phyloP scores from a whole-genome alignment of 2,113 vertebrate genomes.

The Setophaga kirtlandii region DNA sequence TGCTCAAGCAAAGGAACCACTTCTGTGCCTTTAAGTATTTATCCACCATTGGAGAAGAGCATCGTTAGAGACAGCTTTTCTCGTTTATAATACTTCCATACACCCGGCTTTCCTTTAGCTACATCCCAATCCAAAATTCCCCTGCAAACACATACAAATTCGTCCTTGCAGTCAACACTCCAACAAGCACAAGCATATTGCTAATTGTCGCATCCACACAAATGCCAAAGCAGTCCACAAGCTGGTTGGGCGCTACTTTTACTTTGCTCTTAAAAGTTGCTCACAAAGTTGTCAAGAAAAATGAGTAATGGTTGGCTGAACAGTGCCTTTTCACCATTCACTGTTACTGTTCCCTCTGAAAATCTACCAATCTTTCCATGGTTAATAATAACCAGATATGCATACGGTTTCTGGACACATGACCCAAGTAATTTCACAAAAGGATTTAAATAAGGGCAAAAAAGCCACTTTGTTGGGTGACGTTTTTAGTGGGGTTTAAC shows the following conservation, averaged over 20 bases:
- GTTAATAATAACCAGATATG: neutral
- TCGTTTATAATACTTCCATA: neutral
- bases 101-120: neutral
- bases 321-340: neutral
- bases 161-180: neutral
- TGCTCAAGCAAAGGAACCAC: neutral
- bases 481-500: neutral
- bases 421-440: neutral
- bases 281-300: neutral
- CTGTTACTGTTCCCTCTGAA: neutral
- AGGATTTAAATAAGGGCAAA: neutral
- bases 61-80: neutral
- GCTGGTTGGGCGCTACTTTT: neutral
- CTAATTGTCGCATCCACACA: neutral
- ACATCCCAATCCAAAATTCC: neutral
- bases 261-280: neutral
- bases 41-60: neutral
- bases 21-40: conserved; percentile 23
- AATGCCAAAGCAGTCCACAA: neutral
- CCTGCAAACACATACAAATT: neutral
- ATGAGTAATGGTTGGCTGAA: neutral
- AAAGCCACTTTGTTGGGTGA: neutral
- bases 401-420: neutral
- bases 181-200: neutral
- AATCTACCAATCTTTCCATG: neutral